Conservation (phyloP, 2,888 invertebrate species). For the Micropterix aruncella region DNA sequence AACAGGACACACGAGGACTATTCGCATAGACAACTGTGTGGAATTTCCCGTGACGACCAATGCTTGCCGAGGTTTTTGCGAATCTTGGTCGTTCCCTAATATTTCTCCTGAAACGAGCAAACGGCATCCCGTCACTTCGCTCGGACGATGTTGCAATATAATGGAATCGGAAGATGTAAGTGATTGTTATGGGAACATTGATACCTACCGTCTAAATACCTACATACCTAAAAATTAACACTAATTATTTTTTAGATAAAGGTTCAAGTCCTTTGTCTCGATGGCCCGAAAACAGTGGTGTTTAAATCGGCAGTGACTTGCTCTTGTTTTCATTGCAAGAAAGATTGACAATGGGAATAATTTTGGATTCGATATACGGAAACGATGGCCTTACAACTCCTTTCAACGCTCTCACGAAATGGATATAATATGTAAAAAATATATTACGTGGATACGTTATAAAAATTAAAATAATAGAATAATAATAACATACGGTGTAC, state of each 20-base stretch:
- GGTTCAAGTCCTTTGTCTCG: constrained; percentile 63
- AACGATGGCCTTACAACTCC: too few species aligned
- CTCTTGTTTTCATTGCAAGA: constrained; percentile 78
- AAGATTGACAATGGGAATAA: constrained; percentile 38
- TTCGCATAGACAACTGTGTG: constrained; percentile 73
- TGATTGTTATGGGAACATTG: not conserved
- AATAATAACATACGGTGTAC: too few species aligned
- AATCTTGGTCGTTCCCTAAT: constrained; percentile 76
- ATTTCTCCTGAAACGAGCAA: constrained; percentile 32
- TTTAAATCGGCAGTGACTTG: constrained; percentile 76
- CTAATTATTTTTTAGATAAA: constrained; percentile 48
- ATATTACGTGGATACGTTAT: too few species aligned
- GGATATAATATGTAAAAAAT: too few species aligned
- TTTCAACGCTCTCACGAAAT: too few species aligned
- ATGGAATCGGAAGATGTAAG: constrained; percentile 76
- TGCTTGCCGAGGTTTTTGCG: constrained; percentile 78
- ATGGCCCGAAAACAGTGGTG: constrained; percentile 60
- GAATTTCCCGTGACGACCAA: constrained; percentile 76
- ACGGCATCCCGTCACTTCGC: constrained; percentile 54
- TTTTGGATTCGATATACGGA: too few species aligned
- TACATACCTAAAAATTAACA: too few species aligned
- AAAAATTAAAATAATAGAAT: too few species aligned
- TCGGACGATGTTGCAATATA: constrained; percentile 82
- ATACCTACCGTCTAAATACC: too few species aligned
- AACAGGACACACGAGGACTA: constrained; percentile 67